Evolutionary conservation across 2,797 vertebrate genomes (phyloP).

Genomic region (Borostomias antarcticus): DNA sequence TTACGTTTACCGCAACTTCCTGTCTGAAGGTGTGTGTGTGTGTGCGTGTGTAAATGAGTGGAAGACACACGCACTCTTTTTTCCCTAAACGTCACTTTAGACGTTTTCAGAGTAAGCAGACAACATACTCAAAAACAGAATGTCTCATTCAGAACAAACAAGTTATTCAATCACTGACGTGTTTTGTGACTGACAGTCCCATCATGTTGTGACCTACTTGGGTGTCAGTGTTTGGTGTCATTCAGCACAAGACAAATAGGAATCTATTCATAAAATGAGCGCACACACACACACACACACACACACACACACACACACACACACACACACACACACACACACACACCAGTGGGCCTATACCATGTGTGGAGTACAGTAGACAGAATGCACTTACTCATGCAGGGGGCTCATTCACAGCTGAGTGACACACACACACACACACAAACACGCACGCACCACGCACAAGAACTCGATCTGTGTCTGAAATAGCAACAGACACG

Average conservation of each 20-base stretch:
- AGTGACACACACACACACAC: conserved; percentile 27
- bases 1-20: conserved; percentile 3
- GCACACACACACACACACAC: conserved; percentile 13
- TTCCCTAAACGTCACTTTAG: too few species aligned
- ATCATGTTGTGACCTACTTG: too few species aligned
- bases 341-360: conserved; percentile 17
- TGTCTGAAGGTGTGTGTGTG: conserved; percentile 9
- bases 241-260: too few species aligned
- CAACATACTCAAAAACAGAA: too few species aligned
- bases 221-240: too few species aligned
- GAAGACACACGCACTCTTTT: background rate
- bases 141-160: too few species aligned
- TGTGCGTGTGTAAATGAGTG: too few species aligned
- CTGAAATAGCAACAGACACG: conserved; percentile 25
- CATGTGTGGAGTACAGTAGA: conserved; percentile 10
- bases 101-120: too few species aligned
- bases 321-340: conserved; percentile 28
- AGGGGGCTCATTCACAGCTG: conserved; percentile 26
- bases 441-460: conserved; percentile 9
- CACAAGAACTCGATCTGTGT: conserved; percentile 3
- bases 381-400: conserved; percentile 10
- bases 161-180: too few species aligned
- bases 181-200: too few species aligned
- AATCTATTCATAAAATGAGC: background rate
- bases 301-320: conserved; percentile 13